Evolutionary conservation across 2,113 vertebrate genomes (phyloP).

Genomic region (Cyprinodon brontotheroides): DNA sequence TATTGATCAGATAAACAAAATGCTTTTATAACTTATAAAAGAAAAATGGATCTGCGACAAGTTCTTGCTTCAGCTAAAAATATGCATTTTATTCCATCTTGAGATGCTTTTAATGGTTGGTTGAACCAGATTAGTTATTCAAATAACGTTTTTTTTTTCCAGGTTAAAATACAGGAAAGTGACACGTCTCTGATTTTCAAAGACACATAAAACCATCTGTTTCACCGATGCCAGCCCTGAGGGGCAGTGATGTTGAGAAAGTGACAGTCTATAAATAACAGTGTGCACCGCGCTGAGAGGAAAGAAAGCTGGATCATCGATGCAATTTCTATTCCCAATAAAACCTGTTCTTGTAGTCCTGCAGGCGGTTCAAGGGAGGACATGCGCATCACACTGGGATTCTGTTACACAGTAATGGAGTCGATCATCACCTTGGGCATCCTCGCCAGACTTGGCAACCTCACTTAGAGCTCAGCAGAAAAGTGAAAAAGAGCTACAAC

Average conservation of each 20-base stretch:
- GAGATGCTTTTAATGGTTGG: neutral
- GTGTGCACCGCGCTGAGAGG: slow-evolving; percentile 22
- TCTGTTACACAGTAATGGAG: slow-evolving; percentile 35
- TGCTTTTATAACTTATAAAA: neutral
- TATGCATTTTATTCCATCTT: neutral
- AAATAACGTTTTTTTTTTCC: neutral
- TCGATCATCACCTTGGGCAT: slow-evolving; percentile 37
- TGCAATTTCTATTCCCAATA: slow-evolving; percentile 47
- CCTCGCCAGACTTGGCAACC: slow-evolving; percentile 46
- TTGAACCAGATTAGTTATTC: neutral
- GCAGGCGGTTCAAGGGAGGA: slow-evolving; percentile 32
- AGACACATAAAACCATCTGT: slow-evolving; percentile 48
- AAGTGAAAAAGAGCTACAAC: neutral
- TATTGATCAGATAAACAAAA: slow-evolving; percentile 23
- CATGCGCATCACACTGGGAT: slow-evolving; percentile 39
- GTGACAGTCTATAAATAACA: slow-evolving; percentile 52
- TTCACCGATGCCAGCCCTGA: slow-evolving; percentile 33
- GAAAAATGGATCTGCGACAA: slow-evolving; percentile 1
- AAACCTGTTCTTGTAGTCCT: slow-evolving; percentile 23
- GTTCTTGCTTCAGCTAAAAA: neutral
- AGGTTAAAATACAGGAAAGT: neutral
- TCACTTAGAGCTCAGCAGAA: slow-evolving; percentile 18
- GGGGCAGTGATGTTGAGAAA: slow-evolving; percentile 28
- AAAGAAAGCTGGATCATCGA: slow-evolving; percentile 47
- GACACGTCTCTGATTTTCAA: slow-evolving; percentile 28